These are phyloP conservation scores for Melipona beecheii DNA, from an alignment of 2,888 invertebrate genomes.

Conservation along the genomic window DNA sequence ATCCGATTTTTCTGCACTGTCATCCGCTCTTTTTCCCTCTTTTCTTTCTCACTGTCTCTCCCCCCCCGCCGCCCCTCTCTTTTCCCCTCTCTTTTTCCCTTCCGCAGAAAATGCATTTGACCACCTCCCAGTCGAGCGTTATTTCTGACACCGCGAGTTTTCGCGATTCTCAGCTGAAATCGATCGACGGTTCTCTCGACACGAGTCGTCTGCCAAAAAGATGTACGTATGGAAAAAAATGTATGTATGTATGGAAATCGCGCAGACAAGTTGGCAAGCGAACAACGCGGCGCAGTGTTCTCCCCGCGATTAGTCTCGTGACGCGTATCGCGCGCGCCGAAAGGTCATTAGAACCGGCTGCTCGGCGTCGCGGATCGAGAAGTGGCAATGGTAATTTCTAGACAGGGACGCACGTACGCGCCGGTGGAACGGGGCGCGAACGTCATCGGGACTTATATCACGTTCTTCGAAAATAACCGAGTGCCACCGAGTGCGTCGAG, in stretches of 20 bases:
- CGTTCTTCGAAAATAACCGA: constrained; percentile 78
- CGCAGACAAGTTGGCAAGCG: background rate
- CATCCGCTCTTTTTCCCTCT: constrained; percentile 23
- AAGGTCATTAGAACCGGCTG: constrained; percentile 71
- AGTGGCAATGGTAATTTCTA: constrained; percentile 68
- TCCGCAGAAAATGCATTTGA: too few relatives aligned
- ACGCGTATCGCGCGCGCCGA: constrained; percentile 67
- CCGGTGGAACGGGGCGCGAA: constrained; percentile 33
- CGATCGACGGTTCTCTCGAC: too few relatives aligned
- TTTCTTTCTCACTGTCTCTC: background rate
- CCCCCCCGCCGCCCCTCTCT: background rate
- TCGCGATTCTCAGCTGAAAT: too few relatives aligned
- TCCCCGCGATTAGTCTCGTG: constrained; percentile 68
- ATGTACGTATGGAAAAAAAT: too few relatives aligned
- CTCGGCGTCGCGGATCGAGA: constrained; percentile 49
- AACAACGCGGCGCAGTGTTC: constrained; percentile 57
- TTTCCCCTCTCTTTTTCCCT: background rate
- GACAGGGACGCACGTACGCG: constrained; percentile 46
- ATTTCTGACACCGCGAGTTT: background rate
- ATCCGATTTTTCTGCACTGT: constrained; percentile 56
- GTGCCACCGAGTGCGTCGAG: constrained; percentile 72
- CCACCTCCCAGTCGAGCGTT: too few relatives aligned
- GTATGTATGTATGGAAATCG: background rate
- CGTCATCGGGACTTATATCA: constrained; percentile 72
- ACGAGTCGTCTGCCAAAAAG: background rate